Evolutionary conservation across 2,888 invertebrate species (phyloP).

Genomic region (Platycnemis pennipes): DNA sequence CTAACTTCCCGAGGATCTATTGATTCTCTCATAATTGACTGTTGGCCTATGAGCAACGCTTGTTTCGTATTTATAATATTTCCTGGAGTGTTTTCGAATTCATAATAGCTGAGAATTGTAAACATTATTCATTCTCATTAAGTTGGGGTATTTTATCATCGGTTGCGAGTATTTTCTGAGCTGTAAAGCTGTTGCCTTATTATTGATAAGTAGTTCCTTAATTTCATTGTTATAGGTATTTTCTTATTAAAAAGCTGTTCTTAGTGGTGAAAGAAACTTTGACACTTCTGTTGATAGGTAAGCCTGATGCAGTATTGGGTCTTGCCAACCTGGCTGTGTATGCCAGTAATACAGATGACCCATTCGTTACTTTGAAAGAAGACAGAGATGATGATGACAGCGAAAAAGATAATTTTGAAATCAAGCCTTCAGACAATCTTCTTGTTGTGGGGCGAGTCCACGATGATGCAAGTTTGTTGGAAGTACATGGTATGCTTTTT

Average conservation of each 20-base stretch:
- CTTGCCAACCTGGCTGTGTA: constrained; percentile 76
- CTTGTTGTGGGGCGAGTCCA: constrained; percentile 92
- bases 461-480: constrained; percentile 91
- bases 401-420: constrained; percentile 94
- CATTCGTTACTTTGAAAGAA: constrained; percentile 77
- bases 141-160: too few relatives aligned
- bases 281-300: constrained; percentile 69
- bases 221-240: neutral
- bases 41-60: too few relatives aligned
- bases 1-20: too few relatives aligned
- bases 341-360: constrained; percentile 78
- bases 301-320: constrained; percentile 73
- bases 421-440: constrained; percentile 94
- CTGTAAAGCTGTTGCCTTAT: too few relatives aligned
- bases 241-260: neutral
- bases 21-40: too few relatives aligned
- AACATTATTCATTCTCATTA: too few relatives aligned
- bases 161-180: too few relatives aligned
- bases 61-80: too few relatives aligned
- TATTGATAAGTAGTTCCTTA: neutral
- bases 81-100: too few relatives aligned
- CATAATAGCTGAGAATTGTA: too few relatives aligned
- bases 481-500: constrained; percentile 87
- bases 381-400: constrained; percentile 81
- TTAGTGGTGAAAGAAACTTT: neutral